A percentile compares a stretch with the other conserved stretches of the same genome.
phyloP scores from a whole-genome alignment of 2,888 invertebrate species.

The Graphium colonna region DNA sequence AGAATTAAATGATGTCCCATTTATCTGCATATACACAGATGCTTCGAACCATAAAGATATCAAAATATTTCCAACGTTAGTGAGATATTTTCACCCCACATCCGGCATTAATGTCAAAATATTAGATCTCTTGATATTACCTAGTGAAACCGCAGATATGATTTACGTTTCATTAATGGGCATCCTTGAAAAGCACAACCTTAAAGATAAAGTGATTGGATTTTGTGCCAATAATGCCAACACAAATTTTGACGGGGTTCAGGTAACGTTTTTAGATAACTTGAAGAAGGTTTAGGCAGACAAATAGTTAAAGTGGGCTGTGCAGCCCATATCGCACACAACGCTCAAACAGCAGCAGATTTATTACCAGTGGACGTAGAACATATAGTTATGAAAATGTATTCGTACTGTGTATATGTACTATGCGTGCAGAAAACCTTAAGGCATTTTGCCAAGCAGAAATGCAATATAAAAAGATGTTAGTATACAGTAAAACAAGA shows the following conservation, averaged over 20 bases:
- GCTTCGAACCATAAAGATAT: slow-evolving; percentile 20
- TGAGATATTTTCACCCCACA: background rate
- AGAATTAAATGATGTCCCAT: background rate
- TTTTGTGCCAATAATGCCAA: background rate
- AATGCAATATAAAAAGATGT: no score
- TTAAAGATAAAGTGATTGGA: slow-evolving; percentile 8
- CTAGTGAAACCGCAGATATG: background rate
- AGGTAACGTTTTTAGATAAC: slow-evolving; percentile 1
- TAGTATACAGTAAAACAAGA: no score
- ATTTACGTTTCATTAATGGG: background rate
- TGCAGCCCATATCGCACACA: slow-evolving; percentile 4
- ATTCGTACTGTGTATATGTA: background rate
- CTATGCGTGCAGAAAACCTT: background rate
- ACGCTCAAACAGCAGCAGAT: background rate
- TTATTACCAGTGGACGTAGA: background rate
- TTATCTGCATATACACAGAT: slow-evolving; percentile 8
- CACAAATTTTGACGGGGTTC: background rate
- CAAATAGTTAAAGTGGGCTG: slow-evolving; percentile 3
- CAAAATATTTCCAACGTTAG: slow-evolving; percentile 22
- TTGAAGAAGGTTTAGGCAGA: slow-evolving; percentile 1
- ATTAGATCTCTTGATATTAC: background rate
- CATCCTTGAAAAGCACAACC: background rate
- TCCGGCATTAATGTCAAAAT: background rate
- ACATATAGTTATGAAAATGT: background rate
- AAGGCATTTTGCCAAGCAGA: no score